Percentiles rank a stretch among this genome's conserved stretches.
Conservation (phyloP, 2,797 vertebrate genomes). For the Prionace glauca region DNA sequence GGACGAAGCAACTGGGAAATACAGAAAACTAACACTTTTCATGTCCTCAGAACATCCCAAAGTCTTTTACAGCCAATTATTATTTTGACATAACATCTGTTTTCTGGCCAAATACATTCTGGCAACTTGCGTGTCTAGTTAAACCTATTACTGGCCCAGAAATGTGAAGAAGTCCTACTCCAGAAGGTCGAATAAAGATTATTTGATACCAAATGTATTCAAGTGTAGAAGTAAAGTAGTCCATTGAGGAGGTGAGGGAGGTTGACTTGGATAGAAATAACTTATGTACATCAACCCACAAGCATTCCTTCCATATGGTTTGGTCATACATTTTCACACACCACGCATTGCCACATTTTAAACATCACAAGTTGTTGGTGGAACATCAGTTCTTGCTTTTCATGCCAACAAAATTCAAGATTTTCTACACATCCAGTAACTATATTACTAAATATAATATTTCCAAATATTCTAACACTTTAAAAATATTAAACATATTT, state of each 20-base stretch:
- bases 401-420: neutral
- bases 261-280: neutral
- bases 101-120: neutral
- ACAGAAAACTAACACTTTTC: neutral
- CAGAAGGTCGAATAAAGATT: neutral
- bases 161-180: neutral
- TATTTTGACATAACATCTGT: neutral
- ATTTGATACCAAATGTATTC: neutral
- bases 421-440: neutral
- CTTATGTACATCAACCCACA: neutral
- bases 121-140: neutral
- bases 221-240: neutral
- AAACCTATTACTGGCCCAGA: neutral
- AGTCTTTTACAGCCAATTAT: neutral
- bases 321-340: neutral
- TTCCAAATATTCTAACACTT: neutral
- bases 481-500: neutral
- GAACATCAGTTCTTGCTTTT: neutral
- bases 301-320: neutral
- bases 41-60: neutral
- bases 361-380: neutral
- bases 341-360: neutral
- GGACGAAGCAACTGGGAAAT: neutral
- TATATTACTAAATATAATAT: neutral
- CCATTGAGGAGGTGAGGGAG: neutral